These are phyloP conservation scores for Eunapius fragilis DNA, from an alignment of 37 sponge, comb jelly and placozoan genomes.

Conservation along the genomic window DNA sequence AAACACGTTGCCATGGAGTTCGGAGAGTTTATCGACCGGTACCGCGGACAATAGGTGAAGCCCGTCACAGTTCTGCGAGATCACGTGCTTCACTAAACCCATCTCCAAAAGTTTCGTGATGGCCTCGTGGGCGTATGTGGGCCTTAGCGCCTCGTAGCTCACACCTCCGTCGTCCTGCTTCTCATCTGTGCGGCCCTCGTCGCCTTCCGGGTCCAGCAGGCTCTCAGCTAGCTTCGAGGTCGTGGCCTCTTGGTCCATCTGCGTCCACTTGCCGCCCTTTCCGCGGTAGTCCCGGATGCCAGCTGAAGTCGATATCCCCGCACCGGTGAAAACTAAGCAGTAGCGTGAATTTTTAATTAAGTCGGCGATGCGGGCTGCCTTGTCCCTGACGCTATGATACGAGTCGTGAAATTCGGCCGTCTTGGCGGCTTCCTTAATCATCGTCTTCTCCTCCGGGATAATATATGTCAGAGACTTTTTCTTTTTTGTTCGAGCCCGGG, in stretches of 20 bases:
- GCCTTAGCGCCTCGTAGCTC: slow-evolving; percentile 74
- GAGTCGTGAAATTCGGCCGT: slow-evolving; percentile 70
- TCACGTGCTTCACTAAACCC: slow-evolving; percentile 74
- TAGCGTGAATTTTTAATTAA: slow-evolving; percentile 25
- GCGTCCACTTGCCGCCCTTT: slow-evolving; percentile 78
- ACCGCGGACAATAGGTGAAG: slow-evolving; percentile 72
- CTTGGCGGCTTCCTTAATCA: slow-evolving; percentile 62
- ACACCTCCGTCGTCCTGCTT: slow-evolving; percentile 69
- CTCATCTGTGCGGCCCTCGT: neutral
- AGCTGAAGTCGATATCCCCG: slow-evolving; percentile 75
- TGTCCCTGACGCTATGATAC: neutral
- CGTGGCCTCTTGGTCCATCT: slow-evolving; percentile 44
- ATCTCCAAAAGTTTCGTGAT: slow-evolving; percentile 61
- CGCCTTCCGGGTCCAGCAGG: neutral
- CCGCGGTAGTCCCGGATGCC: slow-evolving; percentile 80
- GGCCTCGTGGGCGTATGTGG: slow-evolving; percentile 87
- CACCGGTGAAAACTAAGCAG: slow-evolving; percentile 74
- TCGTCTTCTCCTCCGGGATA: slow-evolving; percentile 25
- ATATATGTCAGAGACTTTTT: slow-evolving; percentile 19
- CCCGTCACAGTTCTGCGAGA: slow-evolving; percentile 87
- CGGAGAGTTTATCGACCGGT: slow-evolving; percentile 53
- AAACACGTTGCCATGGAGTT: slow-evolving; percentile 85
- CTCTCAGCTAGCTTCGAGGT: neutral
- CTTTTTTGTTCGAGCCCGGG: slow-evolving; percentile 32
- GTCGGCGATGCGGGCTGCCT: slow-evolving; percentile 30